Base-by-base conservation (phyloP, 2,888 invertebrate species). In the Balanococcus diminutus region DNA sequence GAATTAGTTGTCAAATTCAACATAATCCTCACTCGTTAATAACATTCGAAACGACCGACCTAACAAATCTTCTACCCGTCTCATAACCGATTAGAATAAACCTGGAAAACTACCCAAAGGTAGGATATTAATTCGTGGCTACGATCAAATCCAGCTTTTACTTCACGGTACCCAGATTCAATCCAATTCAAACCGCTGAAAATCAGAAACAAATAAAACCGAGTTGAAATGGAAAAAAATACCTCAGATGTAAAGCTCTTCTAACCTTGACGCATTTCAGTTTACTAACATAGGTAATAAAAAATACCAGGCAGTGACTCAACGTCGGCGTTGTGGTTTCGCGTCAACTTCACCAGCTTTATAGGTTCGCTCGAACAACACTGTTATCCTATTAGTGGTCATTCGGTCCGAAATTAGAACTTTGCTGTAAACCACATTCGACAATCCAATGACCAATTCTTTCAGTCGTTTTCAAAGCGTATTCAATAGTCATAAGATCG, bases 301-400 rank as follows among this genome's bases (percentile, higher is more conserved):
- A 56, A 56, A 56, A 19, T 56, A n/a, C 31, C 72, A 31, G 16
- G n/a, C n/a, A n/a, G n/a, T n/a, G n/a, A n/a, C n/a, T n/a, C n/a
- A n/a, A n/a, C n/a, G n/a, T n/a, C n/a, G 31, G 31, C 31, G n/a
- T 72, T 72, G 31, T 31, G 72, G 72, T 72, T 72, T 72, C 28
- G 72, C 72, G 72, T 72, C 28, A 72, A 72, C 72, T 32, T 72
- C 31, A 31, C 31, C 11, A 72, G 72, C 31, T 72, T 72, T 72
- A 72, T 31, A 72, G 72, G 72, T 72, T 31, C 72, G 31, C 31
- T 31, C 72, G 31, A 72, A 72, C 72, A 72, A 72, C 72, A 72
- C 72, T 72, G 28, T 31, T 72, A 72, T 72, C 72, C 72, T 72
- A 72, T 72, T 72, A 72, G 72, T 32, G 72, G 72, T 72, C 72